Evolutionary conservation across 2,797 vertebrate species (phyloP), one percentile per base, ranked within the genome.

Genomic region (Catostomus latipinnis): DNA sequence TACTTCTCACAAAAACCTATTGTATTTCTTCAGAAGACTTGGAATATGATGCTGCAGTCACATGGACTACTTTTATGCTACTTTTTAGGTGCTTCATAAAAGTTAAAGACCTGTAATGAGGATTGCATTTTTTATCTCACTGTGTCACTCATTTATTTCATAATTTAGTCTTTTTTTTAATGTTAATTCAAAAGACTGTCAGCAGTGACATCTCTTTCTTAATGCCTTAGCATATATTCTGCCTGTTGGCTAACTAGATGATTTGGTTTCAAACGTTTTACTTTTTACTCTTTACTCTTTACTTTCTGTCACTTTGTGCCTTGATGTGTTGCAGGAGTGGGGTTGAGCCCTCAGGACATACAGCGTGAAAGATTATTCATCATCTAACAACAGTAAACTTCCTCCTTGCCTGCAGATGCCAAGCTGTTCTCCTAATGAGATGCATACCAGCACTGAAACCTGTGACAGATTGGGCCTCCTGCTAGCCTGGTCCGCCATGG

Each of bases 341-440:
- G 62, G 34, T 57, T 58, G 58, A 82, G 84, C 84, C 88, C 88
- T 82, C 85, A 86, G 88, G 91, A 91, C 88, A 90, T 88, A 88
- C 77, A 67, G 90, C 84, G 86, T 86, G 89, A 85, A 71, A 91
- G 89, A 88, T 90, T 88, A 92, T 93, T 93, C 89, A 91, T 92
- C 91, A 92, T 89, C 85, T 87, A 90, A 92, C 90, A 91, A 91
- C 91, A 89, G 89, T 92, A 92, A 88, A 92, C 91, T 93, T 92
- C 92, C 92, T 92, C 87, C 90, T 90, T 85, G 87, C 74, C 84
- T 82, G 89, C 90, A 91, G 92, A 93, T 82, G 89, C 91, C 92
- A 93, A 93, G 92, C 93, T 93, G 93, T 93, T 94, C 82, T 56
- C 85, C 88, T 94, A 94, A 94, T 93, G 91, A 93, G 91, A 93